Evolutionary conservation across 2,113 vertebrate genomes (phyloP).

Genomic region (Grammomys surdaster): DNA sequence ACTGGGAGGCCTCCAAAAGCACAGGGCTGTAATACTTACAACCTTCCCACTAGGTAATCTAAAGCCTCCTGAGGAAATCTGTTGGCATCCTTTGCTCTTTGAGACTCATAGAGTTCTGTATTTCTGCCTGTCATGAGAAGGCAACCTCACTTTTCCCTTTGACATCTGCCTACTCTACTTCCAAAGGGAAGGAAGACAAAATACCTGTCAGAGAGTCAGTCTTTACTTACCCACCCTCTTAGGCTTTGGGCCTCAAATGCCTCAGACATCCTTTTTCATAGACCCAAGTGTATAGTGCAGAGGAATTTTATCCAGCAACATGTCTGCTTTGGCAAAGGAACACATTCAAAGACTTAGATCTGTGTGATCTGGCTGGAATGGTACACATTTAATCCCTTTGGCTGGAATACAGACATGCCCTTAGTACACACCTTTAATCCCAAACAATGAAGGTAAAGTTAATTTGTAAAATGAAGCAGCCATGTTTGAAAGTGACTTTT

Average conservation of each 20-base stretch:
- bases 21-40: not conserved
- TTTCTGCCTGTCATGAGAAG: not conserved
- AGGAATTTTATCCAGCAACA: no score
- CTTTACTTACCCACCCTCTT: not conserved
- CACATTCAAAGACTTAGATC: no score
- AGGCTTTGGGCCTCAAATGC: not conserved
- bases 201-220: not conserved
- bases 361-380: no score
- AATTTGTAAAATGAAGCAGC: no score
- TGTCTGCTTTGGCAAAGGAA: no score
- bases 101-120: not conserved
- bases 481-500: no score
- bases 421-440: no score
- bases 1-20: not conserved
- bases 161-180: not conserved
- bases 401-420: no score
- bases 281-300: not conserved
- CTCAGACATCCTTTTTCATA: not conserved
- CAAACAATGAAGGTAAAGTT: no score
- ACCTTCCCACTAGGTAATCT: not conserved
- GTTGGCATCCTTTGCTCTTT: not conserved
- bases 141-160: not conserved
- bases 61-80: not conserved
- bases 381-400: no score
- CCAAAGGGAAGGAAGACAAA: not conserved